Percentiles rank a stretch among this genome's conserved stretches.
These are phyloP conservation scores for Cecidostiba fungosa DNA, from an alignment of 2,888 invertebrate genomes.

Conservation along the genomic window DNA sequence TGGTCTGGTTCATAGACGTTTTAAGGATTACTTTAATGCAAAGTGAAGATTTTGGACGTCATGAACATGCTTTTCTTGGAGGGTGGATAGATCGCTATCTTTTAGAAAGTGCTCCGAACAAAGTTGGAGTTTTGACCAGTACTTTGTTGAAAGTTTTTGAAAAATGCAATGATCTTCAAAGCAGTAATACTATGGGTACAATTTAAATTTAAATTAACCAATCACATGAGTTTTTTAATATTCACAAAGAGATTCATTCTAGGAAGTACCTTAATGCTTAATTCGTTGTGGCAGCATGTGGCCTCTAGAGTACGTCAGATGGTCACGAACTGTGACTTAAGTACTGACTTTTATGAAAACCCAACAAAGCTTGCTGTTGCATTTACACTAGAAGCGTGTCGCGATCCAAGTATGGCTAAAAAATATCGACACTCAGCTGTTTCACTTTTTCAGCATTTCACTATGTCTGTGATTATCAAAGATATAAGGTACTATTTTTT, in stretches of 20 bases:
- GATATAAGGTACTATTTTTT: conserved; percentile 72
- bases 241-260: conserved; percentile 33
- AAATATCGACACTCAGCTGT: conserved; percentile 73
- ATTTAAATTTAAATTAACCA: conserved; percentile 1
- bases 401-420: conserved; percentile 71
- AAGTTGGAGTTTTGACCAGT: conserved; percentile 69
- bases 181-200: conserved; percentile 36
- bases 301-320: conserved; percentile 75
- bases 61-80: conserved; percentile 73
- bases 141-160: conserved; percentile 71
- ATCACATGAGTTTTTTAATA: neutral
- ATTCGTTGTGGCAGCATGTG: conserved; percentile 75
- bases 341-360: conserved; percentile 70
- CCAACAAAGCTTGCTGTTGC: conserved; percentile 74
- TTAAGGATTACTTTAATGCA: conserved; percentile 70
- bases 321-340: conserved; percentile 71
- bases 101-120: conserved; percentile 73
- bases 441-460: conserved; percentile 76
- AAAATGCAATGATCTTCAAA: conserved; percentile 69
- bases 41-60: conserved; percentile 69
- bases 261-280: conserved; percentile 71
- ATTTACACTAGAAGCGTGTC: conserved; percentile 75
- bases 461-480: conserved; percentile 74
- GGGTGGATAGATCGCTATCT: conserved; percentile 78
- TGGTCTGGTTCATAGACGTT: conserved; percentile 74